Conservation (phyloP, 2,888 invertebrate genomes). For the Hydrotaea diabolus region DNA sequence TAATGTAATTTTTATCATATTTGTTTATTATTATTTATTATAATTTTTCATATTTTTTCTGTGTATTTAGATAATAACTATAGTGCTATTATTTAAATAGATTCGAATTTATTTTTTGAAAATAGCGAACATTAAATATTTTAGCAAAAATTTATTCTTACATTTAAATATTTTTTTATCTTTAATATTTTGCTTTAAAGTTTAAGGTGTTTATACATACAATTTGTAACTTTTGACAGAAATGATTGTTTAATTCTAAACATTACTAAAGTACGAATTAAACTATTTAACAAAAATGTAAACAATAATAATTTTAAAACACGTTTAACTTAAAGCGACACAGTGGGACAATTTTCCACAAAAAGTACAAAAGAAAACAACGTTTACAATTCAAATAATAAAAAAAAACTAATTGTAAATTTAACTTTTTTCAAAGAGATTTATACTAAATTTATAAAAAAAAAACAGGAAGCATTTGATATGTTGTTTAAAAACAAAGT, state of each 20-base stretch:
- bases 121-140: slow-evolving; percentile 68
- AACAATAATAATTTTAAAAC: slow-evolving; percentile 51
- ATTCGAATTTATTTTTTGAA: slow-evolving; percentile 49
- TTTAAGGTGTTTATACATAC: slow-evolving; percentile 50
- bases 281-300: slow-evolving; percentile 64
- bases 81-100: slow-evolving; percentile 65
- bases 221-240: slow-evolving; percentile 62
- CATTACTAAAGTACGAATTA: slow-evolving; percentile 58
- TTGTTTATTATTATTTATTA: slow-evolving; percentile 50
- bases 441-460: slow-evolving; percentile 42
- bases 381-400: not conserved
- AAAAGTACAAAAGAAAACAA: too few relatives aligned
- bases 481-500: slow-evolving; percentile 74
- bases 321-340: slow-evolving; percentile 56
- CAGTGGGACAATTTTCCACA: slow-evolving; percentile 37
- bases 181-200: slow-evolving; percentile 13
- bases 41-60: slow-evolving; percentile 53
- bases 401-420: slow-evolving; percentile 52
- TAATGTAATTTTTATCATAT: slow-evolving; percentile 40
- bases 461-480: slow-evolving; percentile 78
- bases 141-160: slow-evolving; percentile 71
- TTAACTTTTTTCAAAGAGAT: slow-evolving; percentile 34
- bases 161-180: slow-evolving; percentile 24
- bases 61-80: slow-evolving; percentile 67
- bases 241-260: slow-evolving; percentile 22